These are phyloP conservation scores for Hormiphora californensis DNA, from an alignment of 37 sponge, comb jelly and placozoan genomes.

Conservation along the genomic window DNA sequence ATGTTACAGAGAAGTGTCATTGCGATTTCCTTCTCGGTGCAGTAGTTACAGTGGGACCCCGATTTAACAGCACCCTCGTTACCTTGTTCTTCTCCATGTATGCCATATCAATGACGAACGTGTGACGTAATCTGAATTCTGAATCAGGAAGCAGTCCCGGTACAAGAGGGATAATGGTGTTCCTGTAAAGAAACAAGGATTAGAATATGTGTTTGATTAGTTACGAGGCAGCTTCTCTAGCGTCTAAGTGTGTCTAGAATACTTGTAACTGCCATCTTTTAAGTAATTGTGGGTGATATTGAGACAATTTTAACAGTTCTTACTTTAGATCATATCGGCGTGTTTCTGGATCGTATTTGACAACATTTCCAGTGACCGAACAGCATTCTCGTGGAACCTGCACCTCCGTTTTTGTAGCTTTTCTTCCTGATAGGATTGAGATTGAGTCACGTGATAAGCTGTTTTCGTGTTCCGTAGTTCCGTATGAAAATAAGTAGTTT, in stretches of 20 bases:
- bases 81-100: slow-evolving; percentile 3
- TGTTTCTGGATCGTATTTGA: slow-evolving; percentile 18
- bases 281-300: no score
- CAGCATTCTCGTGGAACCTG: slow-evolving; percentile 40
- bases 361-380: background rate
- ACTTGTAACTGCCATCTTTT: no score
- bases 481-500: no score
- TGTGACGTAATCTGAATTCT: slow-evolving; percentile 11
- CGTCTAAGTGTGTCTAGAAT: no score
- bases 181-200: background rate
- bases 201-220: background rate
- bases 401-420: slow-evolving; percentile 23
- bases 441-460: background rate
- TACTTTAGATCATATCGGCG: slow-evolving; percentile 29
- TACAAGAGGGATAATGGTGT: background rate
- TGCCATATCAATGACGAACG: slow-evolving; percentile 12
- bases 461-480: no score
- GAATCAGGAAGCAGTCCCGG: slow-evolving; percentile 9
- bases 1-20: no score
- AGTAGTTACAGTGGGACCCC: no score
- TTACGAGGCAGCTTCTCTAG: background rate
- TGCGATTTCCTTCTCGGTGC: no score
- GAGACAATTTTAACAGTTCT: no score
- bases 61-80: background rate
- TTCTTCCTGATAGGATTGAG: background rate